Evolutionary conservation across 1,140 invertebrate species (phyloP), one percentile per base, ranked within the genome.

Genomic region (Sinonovacula constricta): DNA sequence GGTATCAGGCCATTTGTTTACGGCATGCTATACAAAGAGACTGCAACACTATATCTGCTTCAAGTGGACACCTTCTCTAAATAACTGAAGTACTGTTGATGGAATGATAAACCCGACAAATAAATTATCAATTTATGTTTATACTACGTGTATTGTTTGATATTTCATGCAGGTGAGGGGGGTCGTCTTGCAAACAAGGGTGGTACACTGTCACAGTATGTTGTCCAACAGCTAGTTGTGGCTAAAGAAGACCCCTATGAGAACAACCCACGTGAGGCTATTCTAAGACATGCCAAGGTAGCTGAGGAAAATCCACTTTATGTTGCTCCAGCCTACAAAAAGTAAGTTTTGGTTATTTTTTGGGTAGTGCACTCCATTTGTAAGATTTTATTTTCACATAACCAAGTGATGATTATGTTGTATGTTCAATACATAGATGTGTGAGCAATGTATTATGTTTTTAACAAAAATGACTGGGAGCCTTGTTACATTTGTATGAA

Each of bases 261-360:
- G 91, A 96, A 98, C 85, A 97, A 99, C 93, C 97, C 98, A 0
- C 93, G 98, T 67, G 97, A 97, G 86, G 98, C 98, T 5, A 98
- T 99, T 86, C 92, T 99, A n/a, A 95, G 97, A 81, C 98, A 95
- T 92, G 98, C 98, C 0, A 97, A 99, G 90, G 97, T 98, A 33
- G 98, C 98, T 0, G 97, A 94, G 62, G 96, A 99, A 89, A 97
- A 99, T 93, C 98, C 98, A 0, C 98, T 97, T 88, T 99, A 97
- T 97, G 82, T 90, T 49, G 85, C 87, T 68, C 85, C 87, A 69
- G 88, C 91, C 45, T 90, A 91, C 81, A 84, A 88, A 82, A 88
- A 90, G 91, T 88, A 85, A 85, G 26, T 28, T 0, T 24, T 34
- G 34, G 10, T 22, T 10, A 1, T 24, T 30, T 54, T 1, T 15